A percentile compares a stretch with the other conserved stretches of the same genome.
Evolutionary conservation across 1,140 invertebrate genomes (phyloP).

Genomic region (Leptinotarsa undecemlineata): DNA sequence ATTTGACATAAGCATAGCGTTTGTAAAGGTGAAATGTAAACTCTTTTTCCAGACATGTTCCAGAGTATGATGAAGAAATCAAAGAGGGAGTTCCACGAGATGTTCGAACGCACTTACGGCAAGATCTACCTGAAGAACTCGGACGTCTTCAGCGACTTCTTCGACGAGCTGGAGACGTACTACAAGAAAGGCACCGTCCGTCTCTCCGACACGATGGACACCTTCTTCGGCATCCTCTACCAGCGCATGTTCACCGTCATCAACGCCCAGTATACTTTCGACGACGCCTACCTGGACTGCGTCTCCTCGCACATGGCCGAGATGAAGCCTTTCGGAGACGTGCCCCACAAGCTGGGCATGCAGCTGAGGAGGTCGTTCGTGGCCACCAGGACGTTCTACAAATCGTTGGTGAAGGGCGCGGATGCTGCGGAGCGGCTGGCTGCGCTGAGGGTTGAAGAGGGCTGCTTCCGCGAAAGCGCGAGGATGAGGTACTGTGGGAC

Average conservation of each 20-base stretch:
- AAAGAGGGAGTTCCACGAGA: constrained; percentile 84
- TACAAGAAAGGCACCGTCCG: constrained; percentile 82
- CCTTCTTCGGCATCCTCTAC: constrained; percentile 91
- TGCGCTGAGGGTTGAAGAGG: constrained; percentile 70
- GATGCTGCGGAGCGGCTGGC: constrained; percentile 83
- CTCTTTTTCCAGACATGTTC: constrained; percentile 75
- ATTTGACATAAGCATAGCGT: neutral
- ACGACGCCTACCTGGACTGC: constrained; percentile 79
- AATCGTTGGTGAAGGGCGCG: constrained; percentile 80
- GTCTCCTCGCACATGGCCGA: constrained; percentile 89
- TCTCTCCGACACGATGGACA: constrained; percentile 84
- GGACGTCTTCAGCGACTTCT: constrained; percentile 89
- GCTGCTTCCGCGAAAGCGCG: constrained; percentile 78
- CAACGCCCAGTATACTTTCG: constrained; percentile 87
- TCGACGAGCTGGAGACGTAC: constrained; percentile 87
- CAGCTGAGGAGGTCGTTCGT: constrained; percentile 92
- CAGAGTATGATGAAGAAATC: constrained; percentile 80
- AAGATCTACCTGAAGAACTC: constrained; percentile 93
- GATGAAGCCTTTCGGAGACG: constrained; percentile 91
- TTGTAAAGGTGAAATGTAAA: neutral
- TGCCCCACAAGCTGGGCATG: constrained; percentile 84
- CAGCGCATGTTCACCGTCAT: constrained; percentile 96
- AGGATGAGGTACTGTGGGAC: constrained; percentile 85
- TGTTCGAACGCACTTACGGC: constrained; percentile 95
- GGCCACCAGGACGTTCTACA: constrained; percentile 89